A percentile compares a stretch with the other conserved stretches of the same genome.
These are phyloP conservation scores for Clavelina lepadiformis DNA, from an alignment of 23 tunicate genomes.

Conservation along the genomic window DNA sequence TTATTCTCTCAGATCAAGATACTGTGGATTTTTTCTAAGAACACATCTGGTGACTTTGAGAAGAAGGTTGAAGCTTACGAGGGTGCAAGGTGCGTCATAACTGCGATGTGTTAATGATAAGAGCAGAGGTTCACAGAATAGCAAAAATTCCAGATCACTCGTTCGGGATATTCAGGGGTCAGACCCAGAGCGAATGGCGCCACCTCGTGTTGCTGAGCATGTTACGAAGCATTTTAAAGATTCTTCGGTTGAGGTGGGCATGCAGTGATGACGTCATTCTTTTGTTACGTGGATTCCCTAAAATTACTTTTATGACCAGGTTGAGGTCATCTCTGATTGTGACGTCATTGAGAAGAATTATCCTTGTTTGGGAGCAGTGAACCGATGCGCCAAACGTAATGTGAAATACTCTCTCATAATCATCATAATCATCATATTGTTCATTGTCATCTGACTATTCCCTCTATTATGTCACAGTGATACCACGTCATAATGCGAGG, in stretches of 20 bases:
- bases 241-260: slow-evolving; percentile 30
- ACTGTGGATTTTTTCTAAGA: slow-evolving; percentile 5
- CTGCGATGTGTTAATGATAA: not conserved
- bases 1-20: too few species aligned
- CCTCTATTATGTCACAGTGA: slow-evolving; percentile 26
- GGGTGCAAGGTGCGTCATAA: slow-evolving; percentile 41
- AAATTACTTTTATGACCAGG: slow-evolving; percentile 17
- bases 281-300: not conserved
- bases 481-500: slow-evolving; percentile 91
- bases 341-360: slow-evolving; percentile 66
- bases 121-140: not conserved
- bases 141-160: slow-evolving; percentile 15
- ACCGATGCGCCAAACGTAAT: slow-evolving; percentile 72
- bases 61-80: slow-evolving; percentile 29
- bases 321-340: slow-evolving; percentile 72
- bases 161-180: slow-evolving; percentile 90
- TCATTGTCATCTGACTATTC: not conserved
- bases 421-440: not conserved
- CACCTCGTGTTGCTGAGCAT: slow-evolving; percentile 81
- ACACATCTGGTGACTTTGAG: not conserved
- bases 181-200: slow-evolving; percentile 99
- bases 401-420: too few species aligned
- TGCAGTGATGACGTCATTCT: too few species aligned
- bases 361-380: slow-evolving; percentile 96
- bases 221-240: slow-evolving; percentile 40